Conservation (phyloP, 2,113 vertebrate genomes). For the Platycercus adscitus region DNA sequence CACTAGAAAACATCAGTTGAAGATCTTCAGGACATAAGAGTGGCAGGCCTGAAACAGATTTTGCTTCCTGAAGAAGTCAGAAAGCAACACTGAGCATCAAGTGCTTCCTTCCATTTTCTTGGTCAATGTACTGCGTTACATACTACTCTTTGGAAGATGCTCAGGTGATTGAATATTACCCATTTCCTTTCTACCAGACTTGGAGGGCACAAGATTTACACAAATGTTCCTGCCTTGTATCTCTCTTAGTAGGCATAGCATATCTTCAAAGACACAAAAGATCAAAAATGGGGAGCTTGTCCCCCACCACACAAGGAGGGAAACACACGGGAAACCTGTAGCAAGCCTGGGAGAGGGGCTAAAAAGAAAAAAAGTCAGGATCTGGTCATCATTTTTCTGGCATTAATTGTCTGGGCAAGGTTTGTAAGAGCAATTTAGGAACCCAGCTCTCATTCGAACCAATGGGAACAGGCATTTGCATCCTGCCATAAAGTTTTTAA, state of each 20-base stretch:
- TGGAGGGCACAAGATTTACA: neutral
- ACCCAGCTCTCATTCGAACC: neutral
- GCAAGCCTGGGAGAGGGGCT: neutral
- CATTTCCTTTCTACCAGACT: neutral
- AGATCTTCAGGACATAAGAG: neutral
- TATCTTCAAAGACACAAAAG: neutral
- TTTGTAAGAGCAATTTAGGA: neutral
- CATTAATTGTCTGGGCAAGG: neutral
- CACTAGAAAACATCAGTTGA: neutral
- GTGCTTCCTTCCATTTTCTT: neutral
- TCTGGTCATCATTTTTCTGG: neutral
- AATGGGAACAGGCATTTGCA: neutral
- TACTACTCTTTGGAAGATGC: neutral
- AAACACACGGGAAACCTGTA: neutral
- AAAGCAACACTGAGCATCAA: neutral
- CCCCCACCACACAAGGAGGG: neutral
- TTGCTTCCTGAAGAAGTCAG: neutral
- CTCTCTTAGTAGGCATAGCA: neutral
- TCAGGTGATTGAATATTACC: neutral
- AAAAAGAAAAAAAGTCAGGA: neutral
- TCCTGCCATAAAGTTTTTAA: neutral
- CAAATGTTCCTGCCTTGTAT: neutral
- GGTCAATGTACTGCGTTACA: neutral
- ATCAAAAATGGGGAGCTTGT: neutral
- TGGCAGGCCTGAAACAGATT: neutral